These are phyloP conservation scores for Vultur gryphus DNA, from an alignment of 2,797 vertebrate species.

Conservation along the genomic window DNA sequence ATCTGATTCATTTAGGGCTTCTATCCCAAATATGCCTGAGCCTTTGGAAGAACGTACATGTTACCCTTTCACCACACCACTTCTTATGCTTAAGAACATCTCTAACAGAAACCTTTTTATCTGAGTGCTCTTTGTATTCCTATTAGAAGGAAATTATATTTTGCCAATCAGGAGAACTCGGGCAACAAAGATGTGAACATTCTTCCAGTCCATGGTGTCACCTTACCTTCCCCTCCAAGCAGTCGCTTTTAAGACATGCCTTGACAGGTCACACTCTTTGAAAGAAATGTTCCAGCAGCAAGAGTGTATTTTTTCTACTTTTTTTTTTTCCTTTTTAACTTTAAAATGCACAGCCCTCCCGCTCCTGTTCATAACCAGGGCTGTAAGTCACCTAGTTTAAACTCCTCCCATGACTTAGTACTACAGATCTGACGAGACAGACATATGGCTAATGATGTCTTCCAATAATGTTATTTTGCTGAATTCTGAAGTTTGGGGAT, in stretches of 20 bases:
- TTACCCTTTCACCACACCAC: background rate
- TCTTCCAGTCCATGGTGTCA: background rate
- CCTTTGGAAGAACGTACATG: background rate
- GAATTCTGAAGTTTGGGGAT: background rate
- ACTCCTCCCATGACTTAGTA: background rate
- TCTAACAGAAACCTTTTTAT: background rate
- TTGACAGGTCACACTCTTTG: background rate
- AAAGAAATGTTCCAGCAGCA: background rate
- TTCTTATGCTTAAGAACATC: background rate
- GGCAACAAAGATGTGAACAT: background rate
- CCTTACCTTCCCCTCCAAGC: background rate
- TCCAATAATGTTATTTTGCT: background rate
- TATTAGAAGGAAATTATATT: background rate
- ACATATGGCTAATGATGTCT: background rate
- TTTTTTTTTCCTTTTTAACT: background rate
- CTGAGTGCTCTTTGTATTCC: rapidly evolving
- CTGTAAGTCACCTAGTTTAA: background rate
- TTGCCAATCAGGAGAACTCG: background rate
- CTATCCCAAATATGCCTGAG: background rate
- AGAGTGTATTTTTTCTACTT: rapidly evolving
- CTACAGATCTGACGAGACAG: background rate
- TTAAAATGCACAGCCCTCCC: background rate
- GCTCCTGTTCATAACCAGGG: background rate
- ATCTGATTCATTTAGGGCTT: background rate
- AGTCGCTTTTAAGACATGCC: background rate